Evolutionary conservation across 2,797 vertebrate genomes (phyloP), one percentile per base, ranked within the genome.

Genomic region (Xenopus petersii): DNA sequence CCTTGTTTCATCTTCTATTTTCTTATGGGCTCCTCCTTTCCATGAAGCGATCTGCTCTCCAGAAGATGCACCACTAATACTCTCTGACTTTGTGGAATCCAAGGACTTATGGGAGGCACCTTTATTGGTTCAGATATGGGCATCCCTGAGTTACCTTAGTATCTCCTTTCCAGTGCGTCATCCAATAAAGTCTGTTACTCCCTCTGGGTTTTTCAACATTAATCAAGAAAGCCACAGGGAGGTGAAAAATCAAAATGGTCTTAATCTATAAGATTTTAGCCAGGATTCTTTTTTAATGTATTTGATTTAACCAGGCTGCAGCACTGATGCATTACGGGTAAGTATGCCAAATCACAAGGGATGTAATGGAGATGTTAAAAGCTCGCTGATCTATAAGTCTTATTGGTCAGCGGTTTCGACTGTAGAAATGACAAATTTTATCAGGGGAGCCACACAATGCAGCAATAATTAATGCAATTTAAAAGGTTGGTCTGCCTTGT

Each of bases 341-440:
- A 56, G 54, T 56, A 81, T 77, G 80, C 80, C 86, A 82, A 60
- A 83, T 81, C 85, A 80, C 82, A 80, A 84, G 54, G 54, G 54
- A 56, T 17, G 54, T 56, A 56, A 56, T 56, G 15, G 54, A 56
- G 13, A 16, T 16, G 54, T 56, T 56, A 56, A 56, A 56, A 56
- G 54, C 54, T 17, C n/a, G 1, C 54, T 56, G 4, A 56, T 56
- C 16, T 56, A 16, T 56, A 16, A 56, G 54, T 56, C 10, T 56
- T 2, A 56, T 17, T 56, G 54, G 13, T 56, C 54, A 56, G 16
- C 54, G 12, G 13, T 56, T 56, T 56, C 16, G 17, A 7, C 54
- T 55, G 16, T 55, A 6, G 13, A 16, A 56, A 56, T 17, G 6
- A 56, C 13, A 7, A 56, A 10, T 30, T 12, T 4, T 51, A 51